Evolutionary conservation across 2,797 vertebrate species (phyloP).

Genomic region (Gallinago nigripennis): DNA sequence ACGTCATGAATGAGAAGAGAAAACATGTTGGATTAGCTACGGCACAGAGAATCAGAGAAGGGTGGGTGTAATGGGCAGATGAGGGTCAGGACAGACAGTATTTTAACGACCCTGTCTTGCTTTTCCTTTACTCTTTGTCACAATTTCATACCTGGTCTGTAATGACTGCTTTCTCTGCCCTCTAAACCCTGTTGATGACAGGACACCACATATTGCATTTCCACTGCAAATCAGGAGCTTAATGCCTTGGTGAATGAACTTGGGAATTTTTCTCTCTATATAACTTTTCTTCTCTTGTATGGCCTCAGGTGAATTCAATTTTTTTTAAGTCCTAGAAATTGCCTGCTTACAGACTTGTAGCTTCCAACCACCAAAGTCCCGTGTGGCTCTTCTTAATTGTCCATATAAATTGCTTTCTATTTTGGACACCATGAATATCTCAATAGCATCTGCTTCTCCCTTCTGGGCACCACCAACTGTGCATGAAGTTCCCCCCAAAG

Average conservation of each 20-base stretch:
- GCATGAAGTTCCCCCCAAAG: constrained; percentile 54
- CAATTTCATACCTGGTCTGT: neutral
- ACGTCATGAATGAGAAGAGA: neutral
- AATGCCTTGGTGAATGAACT: constrained; percentile 37
- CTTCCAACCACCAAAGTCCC: constrained; percentile 62
- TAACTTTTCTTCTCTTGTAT: constrained; percentile 45
- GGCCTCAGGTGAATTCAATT: constrained; percentile 53
- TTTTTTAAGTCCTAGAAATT: constrained; percentile 56
- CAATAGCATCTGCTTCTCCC: constrained; percentile 65
- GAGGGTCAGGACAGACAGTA: neutral
- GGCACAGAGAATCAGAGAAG: neutral
- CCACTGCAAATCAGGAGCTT: constrained; percentile 1
- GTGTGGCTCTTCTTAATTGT: constrained; percentile 76
- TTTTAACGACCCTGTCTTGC: neutral
- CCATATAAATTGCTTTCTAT: constrained; percentile 79
- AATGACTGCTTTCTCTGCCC: neutral
- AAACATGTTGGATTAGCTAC: neutral
- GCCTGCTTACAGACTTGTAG: constrained; percentile 56
- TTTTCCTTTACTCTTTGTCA: neutral
- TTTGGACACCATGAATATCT: constrained; percentile 72
- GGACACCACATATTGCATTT: neutral
- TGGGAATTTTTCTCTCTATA: constrained; percentile 46
- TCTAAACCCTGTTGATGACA: neutral
- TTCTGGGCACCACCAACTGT: constrained; percentile 74
- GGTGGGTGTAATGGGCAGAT: neutral